A percentile compares a stretch with the other conserved stretches of the same genome.
phyloP scores from a whole-genome alignment of 2,113 vertebrate species.

The Gallinago undulata region DNA sequence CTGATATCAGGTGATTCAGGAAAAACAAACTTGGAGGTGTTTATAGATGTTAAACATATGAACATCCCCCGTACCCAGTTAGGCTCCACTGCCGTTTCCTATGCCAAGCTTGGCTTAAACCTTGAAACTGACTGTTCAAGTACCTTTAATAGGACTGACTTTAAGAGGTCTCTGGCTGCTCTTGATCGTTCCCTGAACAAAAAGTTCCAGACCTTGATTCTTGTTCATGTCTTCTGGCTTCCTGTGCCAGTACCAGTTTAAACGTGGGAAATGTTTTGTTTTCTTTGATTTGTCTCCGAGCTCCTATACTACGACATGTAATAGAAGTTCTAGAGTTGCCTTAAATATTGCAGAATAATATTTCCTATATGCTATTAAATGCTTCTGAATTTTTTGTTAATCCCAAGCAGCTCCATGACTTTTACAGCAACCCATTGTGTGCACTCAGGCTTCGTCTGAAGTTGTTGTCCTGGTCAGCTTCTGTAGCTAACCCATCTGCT shows the following conservation, averaged over 20 bases:
- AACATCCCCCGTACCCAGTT: neutral
- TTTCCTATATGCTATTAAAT: neutral
- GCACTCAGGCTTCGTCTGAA: neutral
- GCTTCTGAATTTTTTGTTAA: neutral
- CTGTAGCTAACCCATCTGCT: neutral
- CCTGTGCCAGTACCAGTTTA: neutral
- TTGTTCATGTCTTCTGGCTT: neutral
- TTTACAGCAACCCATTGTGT: neutral
- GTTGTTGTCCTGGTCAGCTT: neutral
- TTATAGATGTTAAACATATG: neutral
- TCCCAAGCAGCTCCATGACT: neutral
- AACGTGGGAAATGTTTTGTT: neutral
- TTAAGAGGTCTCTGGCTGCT: neutral
- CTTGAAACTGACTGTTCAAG: neutral
- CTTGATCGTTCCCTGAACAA: neutral
- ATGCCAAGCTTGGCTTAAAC: neutral
- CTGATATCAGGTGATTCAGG: neutral
- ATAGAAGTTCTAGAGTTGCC: neutral
- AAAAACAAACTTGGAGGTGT: neutral
- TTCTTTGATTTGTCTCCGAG: neutral
- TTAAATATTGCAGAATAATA: neutral
- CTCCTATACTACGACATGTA: neutral
- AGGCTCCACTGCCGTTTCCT: neutral
- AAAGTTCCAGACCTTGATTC: neutral
- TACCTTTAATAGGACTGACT: neutral